Base-by-base conservation (phyloP, 2,113 vertebrate genomes). In the Sakesphorus luctuosus region DNA sequence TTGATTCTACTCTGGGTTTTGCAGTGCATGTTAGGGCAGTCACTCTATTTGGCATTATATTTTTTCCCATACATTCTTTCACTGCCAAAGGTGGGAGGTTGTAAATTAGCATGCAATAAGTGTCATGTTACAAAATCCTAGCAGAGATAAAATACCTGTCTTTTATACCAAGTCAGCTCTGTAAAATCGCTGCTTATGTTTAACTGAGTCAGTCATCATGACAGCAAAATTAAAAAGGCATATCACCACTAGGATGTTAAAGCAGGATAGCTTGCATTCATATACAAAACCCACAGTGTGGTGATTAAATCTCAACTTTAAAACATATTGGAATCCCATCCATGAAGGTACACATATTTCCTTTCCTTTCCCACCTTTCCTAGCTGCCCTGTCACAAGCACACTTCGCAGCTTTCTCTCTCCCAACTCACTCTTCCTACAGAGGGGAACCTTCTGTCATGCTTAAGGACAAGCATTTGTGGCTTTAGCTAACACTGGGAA, bases 91-190 rank as follows among this genome's bases (percentile, higher is more conserved):
- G 81, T 84, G 35, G 55, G 90, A 88, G 59, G 72, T 38, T 88
- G 71, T 66, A 90, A 95, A 93, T 65, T 47, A 89, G 23, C 29
- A 25, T 56, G 69, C 26, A 84, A 12, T 74, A 77, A 86, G 29
- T 53, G 84, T 35, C 20, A n/a, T 43, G 33, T 86, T 94, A 87
- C 76, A 90, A 95, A 94, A 93, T 78, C 63, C 35, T 62, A 58
- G 63, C 26, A 76, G 63, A 90, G 62, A 76, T 76, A 87, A 90
- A 90, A 33, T 20, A 66, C 55, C 50, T 80, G 55, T 62, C 62
- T 49, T 83, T 83, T 83, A 29, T 67, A 92, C 31, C 38, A 79
- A 68, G 23, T 76, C 72, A 90, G 50, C 72, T 62, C 78, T 76
- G 49, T 59, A 73, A 91, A 96, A 83, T 68, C 3, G 0, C 46